Base-by-base conservation (phyloP, 2,113 vertebrate species). In the Lasiurus borealis region DNA sequence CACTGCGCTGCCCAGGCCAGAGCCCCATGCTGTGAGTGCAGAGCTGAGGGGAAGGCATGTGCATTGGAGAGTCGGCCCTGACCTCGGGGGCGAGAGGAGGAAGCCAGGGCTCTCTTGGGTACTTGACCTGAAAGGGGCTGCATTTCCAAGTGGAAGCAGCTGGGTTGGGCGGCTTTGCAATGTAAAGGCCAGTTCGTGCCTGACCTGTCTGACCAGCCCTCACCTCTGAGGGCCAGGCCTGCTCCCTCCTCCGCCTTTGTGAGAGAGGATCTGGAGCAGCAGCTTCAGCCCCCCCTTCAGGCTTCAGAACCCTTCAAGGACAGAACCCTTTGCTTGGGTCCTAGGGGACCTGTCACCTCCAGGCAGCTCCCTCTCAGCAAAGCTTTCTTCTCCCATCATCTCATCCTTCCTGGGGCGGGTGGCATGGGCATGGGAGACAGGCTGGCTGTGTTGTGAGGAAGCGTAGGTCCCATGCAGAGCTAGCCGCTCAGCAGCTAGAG, bases 171-270 rank as follows among this genome's bases (percentile, higher is more conserved):
- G 48, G 36, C 4, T 44, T 78, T 76, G 34, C 66, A 11, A 50
- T 59, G 76, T 36, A 25, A 95, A 77, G 50, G 23, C 44, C 52
- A 29, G 3, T 77, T 72, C 69, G 83, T 68, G 50, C 83, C 59
- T 48, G 72, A 31, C 25, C 48, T 40, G 18, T 62, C 12, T 69
- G 88, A 52, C 19, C 66, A 48, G 72, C 77, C 77, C 80, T 48
- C 36, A n/a, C 9, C 36, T 50, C 81, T 5, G 44, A 52, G 34
- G 29, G 12, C 23, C 83, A 29, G 44, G 18, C 15, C 59, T 25
- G 44, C 36, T 34, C 8, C n/a, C 5, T 5, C 3, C 25, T 31
- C 15, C 21, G 57, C 59, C 59, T 68, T 68, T 23, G 5, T 2
- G 68, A 90, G 36, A 54, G 27, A 64, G n/a, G 77, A 27, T 78